Evolutionary conservation across 1,140 invertebrate genomes (phyloP), one percentile per base, ranked within the genome.

Genomic region (Drosophila lacertosa): DNA sequence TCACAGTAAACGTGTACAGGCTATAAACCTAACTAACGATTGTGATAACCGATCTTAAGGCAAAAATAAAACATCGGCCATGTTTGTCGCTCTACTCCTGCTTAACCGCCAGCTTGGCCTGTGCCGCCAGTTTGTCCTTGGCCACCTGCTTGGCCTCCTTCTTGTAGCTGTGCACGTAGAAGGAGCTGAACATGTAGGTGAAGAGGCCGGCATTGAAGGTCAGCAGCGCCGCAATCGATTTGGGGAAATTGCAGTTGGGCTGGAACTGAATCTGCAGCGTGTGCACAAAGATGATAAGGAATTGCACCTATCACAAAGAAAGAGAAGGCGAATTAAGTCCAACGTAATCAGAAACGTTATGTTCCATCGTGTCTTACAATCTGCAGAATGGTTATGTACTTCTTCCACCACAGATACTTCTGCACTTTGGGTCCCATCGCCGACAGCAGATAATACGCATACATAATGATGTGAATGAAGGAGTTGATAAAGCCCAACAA

Each of bases 381-480:
- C 92, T 98, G 97, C 68, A 97, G 92, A 16, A 93, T 93, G 0
- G 97, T 98, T 7, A 98, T 93, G 84, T 98, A 95, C 83, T 95
- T 97, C 91, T 98, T 98, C 97, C 97, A 98, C 97, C 97, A 98
- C 3, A 98, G 92, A 90, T 96, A 97, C 82, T 96, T 96, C 89
- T 97, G 95, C 89, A 96, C 94, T 18, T 94, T 92, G 1, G 97
- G 96, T 20, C 97, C 96, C 66, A 97, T 92, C 0, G 96, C 95
- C 0, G 97, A 93, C 0, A 97, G 92, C 79, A 97, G 92, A 81
- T 98, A 98, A 89, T 97, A 97, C 0, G 93, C 92, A 83, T 98
- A 97, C 96, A 97, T 97, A 22, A 97, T 92, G 7, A 95, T 95
- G 92, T 92, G 94, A 1, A 96, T 94, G 60, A 93, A 94, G 68